Base-by-base conservation (phyloP, 1,140 invertebrate species). In the Drosophila rufa region DNA sequence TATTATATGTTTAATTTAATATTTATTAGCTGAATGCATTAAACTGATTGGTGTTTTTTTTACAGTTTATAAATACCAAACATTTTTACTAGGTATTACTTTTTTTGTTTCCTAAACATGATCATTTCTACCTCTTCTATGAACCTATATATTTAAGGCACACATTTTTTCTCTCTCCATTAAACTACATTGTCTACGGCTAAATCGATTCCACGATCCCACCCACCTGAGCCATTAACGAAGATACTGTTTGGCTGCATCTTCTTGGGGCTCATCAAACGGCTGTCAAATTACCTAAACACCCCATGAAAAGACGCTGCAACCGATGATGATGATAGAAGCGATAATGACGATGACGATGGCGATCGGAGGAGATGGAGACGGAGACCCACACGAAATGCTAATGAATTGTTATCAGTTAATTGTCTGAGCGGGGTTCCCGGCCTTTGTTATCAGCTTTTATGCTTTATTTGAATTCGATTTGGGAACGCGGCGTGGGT, bases 371-470 rank as follows among this genome's bases (percentile, higher is more conserved):
- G 33, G 33, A 11, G 48, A 25, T 15, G 51, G 15, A 22, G 71
- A 48, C 19, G 47, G 45, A 42, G 51, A 33, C 83, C 70, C 83
- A 80, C 80, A 80, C 61, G 17, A 60, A 84, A 89, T 89, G 84
- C 84, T 80, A 87, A 87, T 87, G 83, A 87, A 67, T 68, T 83
- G 80, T 87, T 89, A 87, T 89, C 83, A 87, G 84, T 80, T 89
- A 81, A 85, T 78, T 69, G 78, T 61, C 73, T 40, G 62, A 56
- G 61, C 48, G 61, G 51, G 53, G 60, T 45, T 57, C 55, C 48
- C 27, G 57, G 66, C 75, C 70, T 66, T 67, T 80, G 65, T 76
- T 83, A 87, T 83, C 80, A 83, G 76, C 61, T 85, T 77, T 74
- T 84, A 74, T 77, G 82, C 81, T 80, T 77, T 67, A 84, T 84